Percentiles rank a stretch among this genome's conserved stretches.
phyloP scores from a whole-genome alignment of 1,140 invertebrate species.

The Oncopeltus fasciatus region DNA sequence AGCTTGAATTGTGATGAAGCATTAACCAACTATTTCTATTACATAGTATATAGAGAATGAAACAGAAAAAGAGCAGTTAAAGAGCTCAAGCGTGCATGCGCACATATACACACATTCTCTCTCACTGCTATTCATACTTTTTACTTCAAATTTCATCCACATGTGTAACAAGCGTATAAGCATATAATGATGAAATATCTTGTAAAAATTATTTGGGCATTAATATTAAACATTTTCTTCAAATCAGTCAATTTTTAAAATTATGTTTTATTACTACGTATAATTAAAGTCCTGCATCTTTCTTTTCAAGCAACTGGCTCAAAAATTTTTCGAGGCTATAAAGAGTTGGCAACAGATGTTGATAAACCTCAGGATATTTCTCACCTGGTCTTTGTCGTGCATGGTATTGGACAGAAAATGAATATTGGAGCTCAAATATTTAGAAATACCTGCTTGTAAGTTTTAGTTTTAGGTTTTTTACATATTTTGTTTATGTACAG shows the following conservation, averaged over 20 bases:
- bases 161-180: too few species aligned
- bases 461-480: slow-evolving; percentile 23
- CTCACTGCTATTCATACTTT: too few species aligned
- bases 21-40: too few species aligned
- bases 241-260: not conserved
- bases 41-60: too few species aligned
- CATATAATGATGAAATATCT: too few species aligned
- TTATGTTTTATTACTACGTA: too few species aligned
- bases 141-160: too few species aligned
- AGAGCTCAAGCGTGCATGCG: too few species aligned
- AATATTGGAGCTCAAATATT: slow-evolving; percentile 51
- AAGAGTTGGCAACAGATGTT: slow-evolving; percentile 35
- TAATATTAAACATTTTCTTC: not conserved
- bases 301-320: slow-evolving; percentile 39
- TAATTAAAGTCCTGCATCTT: too few species aligned
- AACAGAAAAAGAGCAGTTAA: too few species aligned
- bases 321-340: slow-evolving; percentile 47
- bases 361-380: slow-evolving; percentile 57
- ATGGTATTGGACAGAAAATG: slow-evolving; percentile 64
- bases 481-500: not conserved
- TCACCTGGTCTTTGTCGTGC: slow-evolving; percentile 61
- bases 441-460: slow-evolving; percentile 49
- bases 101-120: too few species aligned
- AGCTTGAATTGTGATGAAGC: too few species aligned
- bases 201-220: not conserved